Percentiles rank a stretch among this genome's conserved stretches.
phyloP scores from a whole-genome alignment of 2,888 invertebrate species.

The Melinopterus prodromus region DNA sequence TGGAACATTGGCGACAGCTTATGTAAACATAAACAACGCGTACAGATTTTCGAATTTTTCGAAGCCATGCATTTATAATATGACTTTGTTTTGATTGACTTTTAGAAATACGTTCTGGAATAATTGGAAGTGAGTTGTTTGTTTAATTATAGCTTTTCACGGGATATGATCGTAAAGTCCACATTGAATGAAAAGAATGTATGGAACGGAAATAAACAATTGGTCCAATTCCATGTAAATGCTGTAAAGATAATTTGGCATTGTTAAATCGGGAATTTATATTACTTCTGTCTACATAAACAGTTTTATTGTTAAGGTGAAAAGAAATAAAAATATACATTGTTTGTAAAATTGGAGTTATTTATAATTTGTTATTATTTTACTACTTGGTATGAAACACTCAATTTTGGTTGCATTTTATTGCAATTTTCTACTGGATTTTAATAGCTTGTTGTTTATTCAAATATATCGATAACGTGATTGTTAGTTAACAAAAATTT shows the following conservation, averaged over 20 bases:
- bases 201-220: slow-evolving; percentile 16
- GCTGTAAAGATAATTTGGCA: not conserved
- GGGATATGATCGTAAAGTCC: not conserved
- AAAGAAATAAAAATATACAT: not conserved
- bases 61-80: slow-evolving; percentile 77
- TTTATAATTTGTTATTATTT: not conserved
- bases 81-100: slow-evolving; percentile 53
- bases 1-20: slow-evolving; percentile 75
- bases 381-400: not conserved
- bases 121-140: slow-evolving; percentile 1
- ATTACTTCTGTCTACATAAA: not conserved
- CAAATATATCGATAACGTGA: too few species aligned
- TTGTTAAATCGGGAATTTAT: not conserved
- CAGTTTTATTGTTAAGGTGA: not conserved
- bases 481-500: too few species aligned
- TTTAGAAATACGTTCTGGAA: not conserved
- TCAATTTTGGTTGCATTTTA: too few species aligned
- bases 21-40: slow-evolving; percentile 73
- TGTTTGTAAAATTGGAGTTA: not conserved
- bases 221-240: not conserved
- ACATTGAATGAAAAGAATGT: not conserved
- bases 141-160: not conserved
- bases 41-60: slow-evolving; percentile 71
- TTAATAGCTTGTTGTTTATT: too few species aligned
- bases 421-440: too few species aligned